Conservation (phyloP, 2,888 invertebrate species). For the Nomada lathburiana region DNA sequence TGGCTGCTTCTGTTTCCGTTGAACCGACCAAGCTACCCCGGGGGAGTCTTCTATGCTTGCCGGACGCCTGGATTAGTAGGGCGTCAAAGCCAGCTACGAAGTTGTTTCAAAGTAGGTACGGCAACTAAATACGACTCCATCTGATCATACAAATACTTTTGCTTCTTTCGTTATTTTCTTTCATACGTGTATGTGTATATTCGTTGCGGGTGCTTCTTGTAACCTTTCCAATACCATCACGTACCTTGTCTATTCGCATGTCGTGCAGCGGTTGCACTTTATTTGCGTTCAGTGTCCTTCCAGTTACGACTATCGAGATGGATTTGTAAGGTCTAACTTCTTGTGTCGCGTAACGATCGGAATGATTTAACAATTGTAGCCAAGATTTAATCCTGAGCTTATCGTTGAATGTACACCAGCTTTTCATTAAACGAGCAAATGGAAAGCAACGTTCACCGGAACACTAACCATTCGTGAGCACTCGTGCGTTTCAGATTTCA, state of each 20-base stretch:
- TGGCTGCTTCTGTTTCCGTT: slow-evolving; percentile 61
- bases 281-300: background rate
- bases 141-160: slow-evolving; percentile 43
- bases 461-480: too few relatives aligned
- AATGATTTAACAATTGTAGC: too few relatives aligned
- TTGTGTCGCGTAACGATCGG: background rate
- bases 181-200: too few relatives aligned
- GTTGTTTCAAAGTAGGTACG: slow-evolving; percentile 70
- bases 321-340: background rate
- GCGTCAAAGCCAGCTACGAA: slow-evolving; percentile 79
- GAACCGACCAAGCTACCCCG: slow-evolving; percentile 56
- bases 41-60: slow-evolving; percentile 69
- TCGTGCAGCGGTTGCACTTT: too few relatives aligned
- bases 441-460: too few relatives aligned
- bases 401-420: background rate
- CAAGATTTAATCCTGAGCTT: too few relatives aligned
- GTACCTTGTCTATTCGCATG: too few relatives aligned
- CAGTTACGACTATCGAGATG: too few relatives aligned
- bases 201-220: background rate
- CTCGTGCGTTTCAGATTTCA: too few relatives aligned
- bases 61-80: slow-evolving; percentile 78
- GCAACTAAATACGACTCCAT: slow-evolving; percentile 70
- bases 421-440: too few relatives aligned
- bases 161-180: slow-evolving; percentile 2
- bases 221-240: too few relatives aligned